Evolutionary conservation across 2,888 invertebrate species (phyloP), one percentile per base, ranked within the genome.

Genomic region (Eupelmus urozonus): DNA sequence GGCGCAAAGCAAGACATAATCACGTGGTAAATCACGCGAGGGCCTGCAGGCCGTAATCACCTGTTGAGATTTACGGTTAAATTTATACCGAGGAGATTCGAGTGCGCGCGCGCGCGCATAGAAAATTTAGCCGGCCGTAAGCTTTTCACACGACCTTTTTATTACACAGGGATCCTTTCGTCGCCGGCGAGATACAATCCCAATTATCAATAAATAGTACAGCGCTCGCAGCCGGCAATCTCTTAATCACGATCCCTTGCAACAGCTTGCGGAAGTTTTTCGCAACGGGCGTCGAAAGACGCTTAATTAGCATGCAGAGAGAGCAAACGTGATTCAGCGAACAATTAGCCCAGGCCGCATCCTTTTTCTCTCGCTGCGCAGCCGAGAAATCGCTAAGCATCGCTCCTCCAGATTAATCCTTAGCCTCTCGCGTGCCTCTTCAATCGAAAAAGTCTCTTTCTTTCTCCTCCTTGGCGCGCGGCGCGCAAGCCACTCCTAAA

Each of bases 401-500:
- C 9, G 16, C 45, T 45, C 16, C 25, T 27, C 18, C 2, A 7
- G 45, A 13, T 45, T 45, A 45, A 45, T 16, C 45, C 45, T 45
- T 34, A n/a, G 34, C 45, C 16, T 9, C 16, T 25, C 27, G 57
- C 27, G 25, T 51, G 51, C 20, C 51, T 51, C 51, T 20, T 18
- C 51, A 9, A 18, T 51, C 4, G n/a, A n/a, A 51, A 20, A 3
- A 51, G 57, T 42, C 16, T 16, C 0, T n/a, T 13, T 11, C n/a
- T n/a, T n/a, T n/a, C n/a, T n/a, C n/a, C n/a, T n/a, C n/a, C n/a
- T n/a, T n/a, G n/a, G n/a, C n/a, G n/a, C n/a, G n/a, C n/a, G n/a
- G n/a, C n/a, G n/a, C n/a, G n/a, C n/a, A n/a, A 18, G 75, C 60
- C 74, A 67, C 66, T 75, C 66, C 66, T 59, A 60, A 75, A 67